phyloP scores from a whole-genome alignment of 2,888 invertebrate genomes.

The Mimachlamys varia region DNA sequence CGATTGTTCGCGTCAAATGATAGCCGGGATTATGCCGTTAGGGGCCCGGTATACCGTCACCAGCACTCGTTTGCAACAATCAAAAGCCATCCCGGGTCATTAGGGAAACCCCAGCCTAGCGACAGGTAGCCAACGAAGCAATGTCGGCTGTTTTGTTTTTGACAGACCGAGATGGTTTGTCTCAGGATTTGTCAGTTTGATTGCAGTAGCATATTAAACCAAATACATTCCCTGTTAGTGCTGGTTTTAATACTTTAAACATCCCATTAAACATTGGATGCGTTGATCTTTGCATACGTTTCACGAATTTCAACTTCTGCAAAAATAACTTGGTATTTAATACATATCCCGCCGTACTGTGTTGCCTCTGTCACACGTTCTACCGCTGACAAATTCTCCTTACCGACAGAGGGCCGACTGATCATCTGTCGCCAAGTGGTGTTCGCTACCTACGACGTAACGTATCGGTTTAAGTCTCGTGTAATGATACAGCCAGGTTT shows the following conservation, averaged over 20 bases:
- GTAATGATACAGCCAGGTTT: neutral
- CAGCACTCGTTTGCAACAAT: neutral
- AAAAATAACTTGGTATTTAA: too few species aligned
- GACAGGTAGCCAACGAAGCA: neutral
- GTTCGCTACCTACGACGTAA: neutral
- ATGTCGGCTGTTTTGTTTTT: conserved; percentile 12
- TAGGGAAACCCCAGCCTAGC: conserved; percentile 7
- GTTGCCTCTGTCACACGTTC: neutral
- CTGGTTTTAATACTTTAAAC: neutral
- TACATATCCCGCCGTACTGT: neutral
- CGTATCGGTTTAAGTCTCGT: neutral
- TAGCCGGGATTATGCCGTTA: conserved; percentile 1
- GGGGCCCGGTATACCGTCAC: neutral
- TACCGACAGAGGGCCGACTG: neutral
- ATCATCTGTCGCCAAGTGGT: conserved; percentile 22
- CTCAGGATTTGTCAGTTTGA: neutral
- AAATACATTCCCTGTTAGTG: neutral
- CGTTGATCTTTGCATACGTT: too few species aligned
- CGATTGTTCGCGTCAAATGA: conserved; percentile 29
- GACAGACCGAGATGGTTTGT: neutral
- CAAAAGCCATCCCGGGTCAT: conserved; percentile 10
- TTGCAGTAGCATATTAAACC: neutral
- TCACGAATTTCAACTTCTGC: too few species aligned
- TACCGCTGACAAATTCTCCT: neutral
- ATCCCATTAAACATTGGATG: neutral